Conservation (phyloP, 2,888 invertebrate genomes). For the Aplocera efformata region DNA sequence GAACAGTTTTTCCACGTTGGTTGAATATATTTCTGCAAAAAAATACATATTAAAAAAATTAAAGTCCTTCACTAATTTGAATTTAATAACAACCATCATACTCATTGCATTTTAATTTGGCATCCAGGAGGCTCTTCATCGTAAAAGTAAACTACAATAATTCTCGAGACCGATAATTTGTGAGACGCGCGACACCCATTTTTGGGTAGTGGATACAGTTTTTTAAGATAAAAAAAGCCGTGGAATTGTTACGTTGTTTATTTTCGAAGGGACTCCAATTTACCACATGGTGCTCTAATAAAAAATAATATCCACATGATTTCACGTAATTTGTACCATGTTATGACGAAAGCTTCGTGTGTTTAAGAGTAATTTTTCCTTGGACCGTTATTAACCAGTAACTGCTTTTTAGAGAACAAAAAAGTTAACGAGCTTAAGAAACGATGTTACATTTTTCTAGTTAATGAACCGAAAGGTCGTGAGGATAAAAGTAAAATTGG, state of each 20-base stretch:
- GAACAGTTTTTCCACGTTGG: no score
- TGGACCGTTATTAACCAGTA: slow-evolving; percentile 67
- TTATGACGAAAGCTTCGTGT: slow-evolving; percentile 72
- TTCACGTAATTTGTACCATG: slow-evolving; percentile 71
- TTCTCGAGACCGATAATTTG: slow-evolving; percentile 49
- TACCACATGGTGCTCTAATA: slow-evolving; percentile 72
- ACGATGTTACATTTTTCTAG: slow-evolving; percentile 34
- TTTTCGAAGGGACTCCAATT: slow-evolving; percentile 72
- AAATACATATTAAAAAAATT: no score
- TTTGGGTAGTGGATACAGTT: slow-evolving; percentile 50
- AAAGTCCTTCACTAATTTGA: slow-evolving; percentile 7
- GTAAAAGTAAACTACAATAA: slow-evolving; percentile 44
- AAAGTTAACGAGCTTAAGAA: slow-evolving; percentile 60
- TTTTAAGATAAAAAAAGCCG: slow-evolving; percentile 46
- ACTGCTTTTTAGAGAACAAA: slow-evolving; percentile 52
- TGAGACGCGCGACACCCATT: slow-evolving; percentile 55
- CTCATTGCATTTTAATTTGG: slow-evolving; percentile 23
- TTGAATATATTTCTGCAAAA: no score
- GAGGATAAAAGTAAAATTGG: slow-evolving; percentile 23
- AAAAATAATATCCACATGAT: slow-evolving; percentile 75
- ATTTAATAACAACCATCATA: slow-evolving; percentile 16
- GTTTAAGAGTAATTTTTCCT: slow-evolving; percentile 66
- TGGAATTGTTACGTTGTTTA: slow-evolving; percentile 68
- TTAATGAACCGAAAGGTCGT: slow-evolving; percentile 38
- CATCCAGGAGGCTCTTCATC: not conserved